phyloP scores from a whole-genome alignment of 1,140 invertebrate species.

The Euura saliciscinereae region DNA sequence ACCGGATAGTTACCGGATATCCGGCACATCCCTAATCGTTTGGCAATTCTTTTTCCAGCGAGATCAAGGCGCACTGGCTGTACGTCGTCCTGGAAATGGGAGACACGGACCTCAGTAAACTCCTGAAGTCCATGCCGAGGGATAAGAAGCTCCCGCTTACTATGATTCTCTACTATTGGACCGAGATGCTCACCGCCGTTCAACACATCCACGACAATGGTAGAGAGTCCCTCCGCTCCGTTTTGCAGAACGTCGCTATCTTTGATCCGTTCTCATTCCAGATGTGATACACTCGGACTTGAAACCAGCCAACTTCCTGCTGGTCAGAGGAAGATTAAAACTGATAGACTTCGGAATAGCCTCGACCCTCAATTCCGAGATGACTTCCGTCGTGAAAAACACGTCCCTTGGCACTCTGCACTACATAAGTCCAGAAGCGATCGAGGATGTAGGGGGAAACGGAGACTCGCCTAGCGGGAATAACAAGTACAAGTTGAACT shows the following conservation, averaged over 20 bases:
- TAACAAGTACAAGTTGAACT: slow-evolving; percentile 70
- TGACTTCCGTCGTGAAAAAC: slow-evolving; percentile 87
- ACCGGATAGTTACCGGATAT: too few relatives aligned
- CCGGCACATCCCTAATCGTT: too few relatives aligned
- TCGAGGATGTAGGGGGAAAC: slow-evolving; percentile 64
- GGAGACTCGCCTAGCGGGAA: slow-evolving; percentile 51
- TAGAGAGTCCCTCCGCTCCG: slow-evolving; percentile 41
- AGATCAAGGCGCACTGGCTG: slow-evolving; percentile 68
- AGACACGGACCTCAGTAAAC: slow-evolving; percentile 83
- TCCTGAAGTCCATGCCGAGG: slow-evolving; percentile 69
- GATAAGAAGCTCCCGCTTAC: slow-evolving; percentile 68
- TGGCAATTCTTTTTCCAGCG: slow-evolving; percentile 55
- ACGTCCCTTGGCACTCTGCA: slow-evolving; percentile 87
- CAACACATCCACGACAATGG: slow-evolving; percentile 89
- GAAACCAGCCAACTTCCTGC: slow-evolving; percentile 96
- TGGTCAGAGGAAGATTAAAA: slow-evolving; percentile 87
- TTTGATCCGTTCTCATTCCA: slow-evolving; percentile 46
- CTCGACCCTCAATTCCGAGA: slow-evolving; percentile 85
- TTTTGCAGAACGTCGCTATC: too few relatives aligned
- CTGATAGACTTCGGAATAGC: slow-evolving; percentile 99
- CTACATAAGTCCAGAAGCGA: slow-evolving; percentile 96
- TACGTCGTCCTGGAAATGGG: slow-evolving; percentile 93
- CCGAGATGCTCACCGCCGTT: slow-evolving; percentile 92
- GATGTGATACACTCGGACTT: slow-evolving; percentile 95
- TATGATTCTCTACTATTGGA: slow-evolving; percentile 90